A percentile compares a stretch with the other conserved stretches of the same genome.
phyloP scores from a whole-genome alignment of 1,140 invertebrate species.

The Homalodisca vitripennis region DNA sequence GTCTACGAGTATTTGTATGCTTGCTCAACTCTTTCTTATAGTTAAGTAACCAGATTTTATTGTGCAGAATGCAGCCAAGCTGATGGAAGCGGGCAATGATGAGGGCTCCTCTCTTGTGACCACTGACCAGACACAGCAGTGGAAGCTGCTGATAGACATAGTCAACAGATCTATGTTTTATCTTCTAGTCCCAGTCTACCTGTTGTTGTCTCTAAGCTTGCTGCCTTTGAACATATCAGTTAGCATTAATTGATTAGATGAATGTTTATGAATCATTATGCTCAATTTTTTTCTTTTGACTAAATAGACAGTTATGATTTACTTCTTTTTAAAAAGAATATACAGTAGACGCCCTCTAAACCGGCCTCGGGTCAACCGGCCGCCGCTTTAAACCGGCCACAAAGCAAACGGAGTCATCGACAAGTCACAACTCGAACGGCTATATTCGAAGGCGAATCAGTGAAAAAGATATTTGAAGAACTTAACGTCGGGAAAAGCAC shows the following conservation, averaged over 20 bases:
- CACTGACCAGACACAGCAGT: neutral
- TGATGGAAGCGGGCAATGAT: slow-evolving; percentile 7
- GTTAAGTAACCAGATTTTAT: neutral
- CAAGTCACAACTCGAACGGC: too few relatives aligned
- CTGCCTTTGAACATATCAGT: neutral
- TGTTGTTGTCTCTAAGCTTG: neutral
- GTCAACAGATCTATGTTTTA: neutral
- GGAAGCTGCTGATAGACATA: slow-evolving; percentile 1
- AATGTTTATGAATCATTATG: too few relatives aligned
- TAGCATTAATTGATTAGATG: neutral
- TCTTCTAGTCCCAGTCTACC: slow-evolving; percentile 4
- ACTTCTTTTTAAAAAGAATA: too few relatives aligned
- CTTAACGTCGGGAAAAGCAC: too few relatives aligned
- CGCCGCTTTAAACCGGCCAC: too few relatives aligned
- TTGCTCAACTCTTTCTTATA: neutral
- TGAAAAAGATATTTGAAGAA: too few relatives aligned
- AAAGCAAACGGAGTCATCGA: too few relatives aligned
- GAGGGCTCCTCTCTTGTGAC: neutral
- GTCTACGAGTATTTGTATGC: neutral
- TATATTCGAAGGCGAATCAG: too few relatives aligned
- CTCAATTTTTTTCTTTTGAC: too few relatives aligned
- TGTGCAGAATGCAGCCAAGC: slow-evolving; percentile 6
- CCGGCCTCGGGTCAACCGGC: too few relatives aligned
- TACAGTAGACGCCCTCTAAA: too few relatives aligned
- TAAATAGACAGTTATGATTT: too few relatives aligned